These are phyloP conservation scores for Girardinichthys multiradiatus DNA, from an alignment of 2,113 vertebrate species.

Conservation along the genomic window DNA sequence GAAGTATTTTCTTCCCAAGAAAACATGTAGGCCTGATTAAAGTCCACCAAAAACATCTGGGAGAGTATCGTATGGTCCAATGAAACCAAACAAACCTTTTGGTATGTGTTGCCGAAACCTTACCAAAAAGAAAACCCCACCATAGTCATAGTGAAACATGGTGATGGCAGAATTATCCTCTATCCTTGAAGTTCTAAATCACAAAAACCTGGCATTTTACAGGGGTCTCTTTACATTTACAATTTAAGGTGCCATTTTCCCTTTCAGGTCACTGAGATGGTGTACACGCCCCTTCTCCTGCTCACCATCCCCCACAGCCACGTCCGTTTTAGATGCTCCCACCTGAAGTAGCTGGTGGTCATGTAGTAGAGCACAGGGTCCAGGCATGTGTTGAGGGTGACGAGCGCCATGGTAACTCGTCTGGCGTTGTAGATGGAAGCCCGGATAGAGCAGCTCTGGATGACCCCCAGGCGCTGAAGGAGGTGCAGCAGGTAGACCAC, in stretches of 20 bases:
- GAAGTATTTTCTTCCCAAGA: too few species aligned
- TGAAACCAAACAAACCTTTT: background rate
- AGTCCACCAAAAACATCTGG: background rate
- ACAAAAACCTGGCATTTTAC: background rate
- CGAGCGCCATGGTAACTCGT: slow-evolving; percentile 76
- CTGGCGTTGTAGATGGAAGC: slow-evolving; percentile 65
- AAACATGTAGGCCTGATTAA: background rate
- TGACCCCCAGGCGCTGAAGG: slow-evolving; percentile 53
- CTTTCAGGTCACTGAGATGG: slow-evolving; percentile 22
- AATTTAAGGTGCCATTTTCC: background rate
- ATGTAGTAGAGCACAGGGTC: slow-evolving; percentile 85
- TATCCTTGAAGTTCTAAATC: too few species aligned
- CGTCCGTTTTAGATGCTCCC: slow-evolving; percentile 42
- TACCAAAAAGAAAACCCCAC: background rate
- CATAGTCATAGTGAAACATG: background rate
- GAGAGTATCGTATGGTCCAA: background rate
- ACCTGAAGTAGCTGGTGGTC: slow-evolving; percentile 73
- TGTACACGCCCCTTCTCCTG: slow-evolving; percentile 66
- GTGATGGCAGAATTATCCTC: background rate
- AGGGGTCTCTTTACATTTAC: slow-evolving; percentile 6
- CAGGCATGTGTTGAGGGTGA: slow-evolving; percentile 83
- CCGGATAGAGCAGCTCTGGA: slow-evolving; percentile 6
- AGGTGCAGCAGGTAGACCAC: slow-evolving; percentile 80
- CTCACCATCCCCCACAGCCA: slow-evolving; percentile 22
- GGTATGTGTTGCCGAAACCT: background rate